Evolutionary conservation across 1,140 invertebrate genomes (phyloP).

Genomic region (Trichonephila inaurata): DNA sequence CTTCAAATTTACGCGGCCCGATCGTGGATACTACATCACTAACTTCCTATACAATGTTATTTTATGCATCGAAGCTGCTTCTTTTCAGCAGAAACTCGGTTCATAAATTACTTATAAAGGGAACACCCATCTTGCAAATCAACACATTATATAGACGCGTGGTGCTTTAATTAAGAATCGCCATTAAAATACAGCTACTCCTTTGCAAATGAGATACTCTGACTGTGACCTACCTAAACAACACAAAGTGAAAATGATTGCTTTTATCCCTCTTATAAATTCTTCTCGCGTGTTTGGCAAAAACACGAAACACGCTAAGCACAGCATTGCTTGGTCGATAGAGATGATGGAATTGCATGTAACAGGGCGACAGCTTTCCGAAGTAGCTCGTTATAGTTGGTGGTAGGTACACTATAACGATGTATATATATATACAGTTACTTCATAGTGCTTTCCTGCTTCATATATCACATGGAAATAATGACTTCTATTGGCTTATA

Average conservation of each 20-base stretch:
- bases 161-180: conserved; percentile 50
- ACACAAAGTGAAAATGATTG: conserved; percentile 54
- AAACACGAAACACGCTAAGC: not conserved
- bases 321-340: conserved; percentile 13
- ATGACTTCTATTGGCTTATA: not conserved
- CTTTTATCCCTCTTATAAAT: conserved; percentile 47
- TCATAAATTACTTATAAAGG: conserved; percentile 52
- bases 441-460: not conserved
- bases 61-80: not conserved
- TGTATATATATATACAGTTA: not conserved
- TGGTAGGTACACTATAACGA: not conserved
- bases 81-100: not conserved
- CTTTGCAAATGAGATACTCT: conserved; percentile 37
- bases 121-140: conserved; percentile 59
- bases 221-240: conserved; percentile 15
- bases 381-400: not conserved
- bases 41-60: not conserved
- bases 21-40: not conserved
- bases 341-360: conserved; percentile 4
- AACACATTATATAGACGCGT: conserved; percentile 55
- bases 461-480: not conserved
- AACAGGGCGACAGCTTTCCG: not conserved
- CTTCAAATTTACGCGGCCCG: not conserved
- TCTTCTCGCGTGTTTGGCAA: conserved; percentile 37
- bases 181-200: conserved; percentile 64